phyloP scores from a whole-genome alignment of 2,113 vertebrate genomes.

The Elanoides forficatus region DNA sequence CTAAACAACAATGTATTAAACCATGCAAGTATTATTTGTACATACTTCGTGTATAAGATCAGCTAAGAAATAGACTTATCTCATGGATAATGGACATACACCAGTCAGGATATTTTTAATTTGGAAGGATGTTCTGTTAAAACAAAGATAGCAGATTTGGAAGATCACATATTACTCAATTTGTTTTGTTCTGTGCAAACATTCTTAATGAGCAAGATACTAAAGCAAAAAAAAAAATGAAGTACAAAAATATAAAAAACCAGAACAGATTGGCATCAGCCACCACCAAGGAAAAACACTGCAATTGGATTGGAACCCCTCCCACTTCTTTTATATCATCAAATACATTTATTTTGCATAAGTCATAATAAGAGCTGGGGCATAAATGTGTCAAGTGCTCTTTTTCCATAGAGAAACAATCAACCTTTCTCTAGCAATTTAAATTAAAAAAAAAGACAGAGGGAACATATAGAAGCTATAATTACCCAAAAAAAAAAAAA shows the following conservation, averaged over 20 bases:
- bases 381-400: background rate
- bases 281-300: background rate
- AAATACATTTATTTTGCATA: background rate
- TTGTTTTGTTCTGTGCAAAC: background rate
- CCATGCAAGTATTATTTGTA: background rate
- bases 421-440: background rate
- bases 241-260: background rate
- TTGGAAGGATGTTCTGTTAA: conserved; percentile 21
- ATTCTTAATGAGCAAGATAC: background rate
- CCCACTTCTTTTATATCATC: background rate
- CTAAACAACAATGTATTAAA: background rate
- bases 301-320: background rate
- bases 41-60: background rate
- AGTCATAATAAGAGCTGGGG: background rate
- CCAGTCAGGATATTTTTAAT: conserved; percentile 14
- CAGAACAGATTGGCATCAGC: background rate
- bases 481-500: background rate
- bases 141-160: conserved; percentile 20
- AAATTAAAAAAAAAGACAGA: background rate
- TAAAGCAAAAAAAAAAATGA: background rate
- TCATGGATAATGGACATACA: background rate
- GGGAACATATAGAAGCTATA: background rate
- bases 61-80: background rate
- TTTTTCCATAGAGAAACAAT: background rate
- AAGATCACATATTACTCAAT: background rate